Base-by-base conservation (phyloP, 2,888 invertebrate genomes). In the Sarcophaga variegata region DNA sequence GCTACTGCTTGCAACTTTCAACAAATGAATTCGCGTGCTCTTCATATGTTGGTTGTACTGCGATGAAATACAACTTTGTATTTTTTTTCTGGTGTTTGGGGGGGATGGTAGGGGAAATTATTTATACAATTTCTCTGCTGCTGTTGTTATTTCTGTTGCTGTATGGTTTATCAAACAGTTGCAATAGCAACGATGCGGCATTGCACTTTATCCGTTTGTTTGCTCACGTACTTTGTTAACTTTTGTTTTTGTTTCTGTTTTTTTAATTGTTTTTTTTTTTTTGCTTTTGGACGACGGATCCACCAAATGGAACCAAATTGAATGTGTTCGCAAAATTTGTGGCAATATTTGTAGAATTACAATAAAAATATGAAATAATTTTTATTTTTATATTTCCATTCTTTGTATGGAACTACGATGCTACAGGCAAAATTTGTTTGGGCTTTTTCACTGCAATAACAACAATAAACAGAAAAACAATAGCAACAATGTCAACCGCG, bases 381-480 rank as follows among this genome's bases (percentile, higher is more conserved):
- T 64, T 5, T 70, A 49, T 47, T 54, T 45, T 63, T 47, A 37
- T 70, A 69, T 62, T 67, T 47, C 27, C 17, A 66, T 71, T 87
- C 54, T 71, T 67, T 10, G 62, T 67, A 72, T 37, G 17, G 62
- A 78, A 75, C 71, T 77, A 72, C 20, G 4, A 37, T 86, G 79
- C 83, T 71, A 77, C 14, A 17, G 69, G 81, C 59, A 74, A 25
- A 63, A 74, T 81, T 79, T 60, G n/a, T 72, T 76, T 54, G 25
- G 45, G n/a, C 27, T 81, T 62, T 59, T 49, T 54, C 25, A 64
- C 11, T 76, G 27, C 20, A 64, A 20, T 25, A 22, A 37, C 37
- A 54, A 63, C 17, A 69, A 59, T 45, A 69, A 81, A 49, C 3
- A 20, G 67, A 60, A 71, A 45, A 27, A 59, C 12, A 54, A 54